A percentile compares a stretch with the other conserved stretches of the same genome.
Evolutionary conservation across 2,888 invertebrate species (phyloP).

Genomic region (Dione juno): DNA sequence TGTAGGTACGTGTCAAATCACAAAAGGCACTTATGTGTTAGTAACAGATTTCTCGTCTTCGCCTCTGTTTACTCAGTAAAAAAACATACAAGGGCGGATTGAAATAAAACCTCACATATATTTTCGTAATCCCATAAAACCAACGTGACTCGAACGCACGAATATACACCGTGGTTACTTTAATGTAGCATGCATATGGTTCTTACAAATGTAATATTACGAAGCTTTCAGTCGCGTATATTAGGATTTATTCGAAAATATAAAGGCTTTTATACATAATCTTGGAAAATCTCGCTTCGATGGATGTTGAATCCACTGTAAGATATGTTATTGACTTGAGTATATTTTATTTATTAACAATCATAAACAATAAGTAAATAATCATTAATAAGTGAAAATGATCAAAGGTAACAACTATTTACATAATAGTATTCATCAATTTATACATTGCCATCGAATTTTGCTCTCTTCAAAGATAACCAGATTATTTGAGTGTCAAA

Average conservation of each 20-base stretch:
- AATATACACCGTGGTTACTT: constrained; percentile 33
- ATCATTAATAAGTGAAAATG: no score
- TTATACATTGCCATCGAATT: neutral
- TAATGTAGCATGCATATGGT: constrained; percentile 33
- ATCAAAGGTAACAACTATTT: no score
- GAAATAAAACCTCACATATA: constrained; percentile 37
- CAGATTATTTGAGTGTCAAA: constrained; percentile 17
- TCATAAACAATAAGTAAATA: no score
- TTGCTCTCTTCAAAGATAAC: constrained; percentile 7
- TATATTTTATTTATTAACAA: no score
- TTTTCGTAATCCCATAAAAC: constrained; percentile 41
- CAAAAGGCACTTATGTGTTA: constrained; percentile 34
- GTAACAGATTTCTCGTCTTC: constrained; percentile 37
- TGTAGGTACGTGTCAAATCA: constrained; percentile 37
- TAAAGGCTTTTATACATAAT: neutral
- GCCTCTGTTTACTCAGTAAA: constrained; percentile 32
- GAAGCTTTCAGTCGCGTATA: constrained; percentile 19
- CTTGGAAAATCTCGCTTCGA: neutral
- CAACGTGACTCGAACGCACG: constrained; percentile 32
- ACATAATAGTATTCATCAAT: constrained; percentile 6
- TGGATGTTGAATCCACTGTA: neutral
- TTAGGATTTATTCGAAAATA: constrained; percentile 13
- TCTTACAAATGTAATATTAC: constrained; percentile 27
- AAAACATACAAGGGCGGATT: constrained; percentile 28
- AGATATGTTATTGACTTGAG: no score